Base-by-base conservation (phyloP, 2,888 invertebrate species). In the Drosophila diplacantha region DNA sequence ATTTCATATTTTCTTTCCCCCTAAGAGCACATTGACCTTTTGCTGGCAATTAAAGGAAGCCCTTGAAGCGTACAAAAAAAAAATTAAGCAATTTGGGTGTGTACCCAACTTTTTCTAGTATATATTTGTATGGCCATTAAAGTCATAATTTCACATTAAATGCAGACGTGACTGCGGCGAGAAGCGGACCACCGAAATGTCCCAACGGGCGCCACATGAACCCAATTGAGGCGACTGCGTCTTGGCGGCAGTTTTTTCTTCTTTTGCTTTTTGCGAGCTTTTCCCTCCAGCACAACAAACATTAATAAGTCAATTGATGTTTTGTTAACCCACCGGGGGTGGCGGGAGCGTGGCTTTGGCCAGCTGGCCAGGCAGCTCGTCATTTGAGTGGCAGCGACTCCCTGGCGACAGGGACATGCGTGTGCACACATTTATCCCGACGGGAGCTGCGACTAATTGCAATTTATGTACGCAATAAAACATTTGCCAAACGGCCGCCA, bases 391-490 rank as follows among this genome's bases (percentile, higher is more conserved):
- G 55, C 57, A 50, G 47, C 49, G 56, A 43, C 51, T 72, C 72
- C 81, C 67, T 34, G 39, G 71, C 37, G 68, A 34, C 66, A 67
- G 47, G 61, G 67, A 81, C 77, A 77, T 73, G 80, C 74, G 80
- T 75, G 65, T 77, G 61, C 61, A 50, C 67, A 47, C 73, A 73
- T 74, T 82, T 77, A 73, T 81, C 83, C 83, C 74, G 60, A 71
- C 81, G 71, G 80, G 75, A 74, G 70, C 66, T 72, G 69, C 37
- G 64, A 71, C 80, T 81, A 81, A 81, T 81, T 81, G 83, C 80
- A 83, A 81, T 81, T 81, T 81, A 83, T 81, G 79, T 81, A 69
- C 74, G 83, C 69, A 83, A 81, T 81, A 81, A 81, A 81, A 81
- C 80, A 81, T 83, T 81, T 71, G 78, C 65, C 75, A 71, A 78